Evolutionary conservation across 2,113 vertebrate genomes (phyloP).

Genomic region (Lamprotornis superbus): DNA sequence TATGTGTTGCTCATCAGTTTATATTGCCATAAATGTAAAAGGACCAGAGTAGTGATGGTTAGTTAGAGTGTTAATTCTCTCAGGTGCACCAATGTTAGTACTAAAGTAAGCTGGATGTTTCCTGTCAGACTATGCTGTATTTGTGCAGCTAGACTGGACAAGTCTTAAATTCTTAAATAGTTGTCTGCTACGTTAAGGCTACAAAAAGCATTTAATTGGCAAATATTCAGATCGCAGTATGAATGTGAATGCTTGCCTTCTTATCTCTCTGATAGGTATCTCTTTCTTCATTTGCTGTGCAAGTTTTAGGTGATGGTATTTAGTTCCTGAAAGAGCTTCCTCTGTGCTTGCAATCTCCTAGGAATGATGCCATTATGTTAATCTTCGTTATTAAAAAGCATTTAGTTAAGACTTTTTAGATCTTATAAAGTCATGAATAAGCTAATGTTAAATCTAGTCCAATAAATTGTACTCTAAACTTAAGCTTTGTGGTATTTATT

Average conservation of each 20-base stretch:
- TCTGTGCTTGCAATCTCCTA: background rate
- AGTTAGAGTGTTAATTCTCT: background rate
- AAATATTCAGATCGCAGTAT: background rate
- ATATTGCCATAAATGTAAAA: background rate
- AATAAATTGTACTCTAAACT: background rate
- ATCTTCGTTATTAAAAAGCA: background rate
- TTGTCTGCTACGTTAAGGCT: background rate
- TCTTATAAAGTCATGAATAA: background rate
- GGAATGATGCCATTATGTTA: background rate
- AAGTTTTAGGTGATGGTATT: background rate
- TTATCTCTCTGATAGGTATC: background rate
- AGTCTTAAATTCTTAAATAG: background rate
- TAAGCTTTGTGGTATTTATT: background rate
- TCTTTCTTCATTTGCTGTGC: background rate
- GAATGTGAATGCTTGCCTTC: background rate
- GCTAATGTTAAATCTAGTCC: background rate
- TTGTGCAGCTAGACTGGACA: background rate
- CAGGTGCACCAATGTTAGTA: background rate
- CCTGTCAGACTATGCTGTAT: accelerated
- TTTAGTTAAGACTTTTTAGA: background rate
- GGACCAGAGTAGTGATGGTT: background rate
- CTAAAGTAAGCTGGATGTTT: background rate
- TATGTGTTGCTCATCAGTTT: background rate
- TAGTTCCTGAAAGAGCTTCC: background rate
- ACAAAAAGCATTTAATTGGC: background rate